These are phyloP conservation scores for Genyomyrus donnyi DNA, from an alignment of 2,113 vertebrate species.

Conservation along the genomic window DNA sequence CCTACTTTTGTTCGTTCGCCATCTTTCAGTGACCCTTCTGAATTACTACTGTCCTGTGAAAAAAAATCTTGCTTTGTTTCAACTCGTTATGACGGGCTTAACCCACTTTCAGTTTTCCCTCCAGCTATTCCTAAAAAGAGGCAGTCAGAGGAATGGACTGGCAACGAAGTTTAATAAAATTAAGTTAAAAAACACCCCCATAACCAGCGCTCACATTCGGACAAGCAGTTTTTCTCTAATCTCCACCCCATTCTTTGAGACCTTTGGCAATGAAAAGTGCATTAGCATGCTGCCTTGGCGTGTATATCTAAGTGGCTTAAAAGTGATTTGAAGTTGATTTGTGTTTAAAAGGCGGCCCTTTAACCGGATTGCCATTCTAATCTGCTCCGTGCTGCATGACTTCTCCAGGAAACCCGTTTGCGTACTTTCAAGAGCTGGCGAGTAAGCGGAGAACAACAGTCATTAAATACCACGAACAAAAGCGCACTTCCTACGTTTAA, in stretches of 20 bases:
- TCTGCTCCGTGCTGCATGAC: slow-evolving; percentile 75
- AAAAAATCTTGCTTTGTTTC: background rate
- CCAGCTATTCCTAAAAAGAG: background rate
- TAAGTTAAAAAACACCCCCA: slow-evolving; percentile 57
- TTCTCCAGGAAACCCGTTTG: slow-evolving; percentile 70
- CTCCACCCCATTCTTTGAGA: slow-evolving; percentile 60
- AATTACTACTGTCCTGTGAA: background rate
- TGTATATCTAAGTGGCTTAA: slow-evolving; percentile 79
- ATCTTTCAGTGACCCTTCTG: background rate
- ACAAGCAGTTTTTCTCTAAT: slow-evolving; percentile 63
- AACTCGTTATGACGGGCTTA: slow-evolving; percentile 1
- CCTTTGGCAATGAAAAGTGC: slow-evolving; percentile 68
- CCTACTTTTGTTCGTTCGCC: background rate
- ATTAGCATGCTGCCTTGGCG: slow-evolving; percentile 71
- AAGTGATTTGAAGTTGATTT: slow-evolving; percentile 83
- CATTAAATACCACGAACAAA: slow-evolving; percentile 67
- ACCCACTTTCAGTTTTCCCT: background rate
- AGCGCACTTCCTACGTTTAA: slow-evolving; percentile 64
- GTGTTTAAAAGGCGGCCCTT: slow-evolving; percentile 75
- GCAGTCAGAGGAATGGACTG: slow-evolving; percentile 3
- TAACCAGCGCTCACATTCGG: slow-evolving; percentile 56
- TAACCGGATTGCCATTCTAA: slow-evolving; percentile 75
- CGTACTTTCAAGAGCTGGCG: slow-evolving; percentile 61
- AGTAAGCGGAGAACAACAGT: slow-evolving; percentile 57
- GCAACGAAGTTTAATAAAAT: slow-evolving; percentile 59